Evolutionary conservation across 2,888 invertebrate genomes (phyloP), one percentile per base, ranked within the genome.

Genomic region (Heliothis peltigera): DNA sequence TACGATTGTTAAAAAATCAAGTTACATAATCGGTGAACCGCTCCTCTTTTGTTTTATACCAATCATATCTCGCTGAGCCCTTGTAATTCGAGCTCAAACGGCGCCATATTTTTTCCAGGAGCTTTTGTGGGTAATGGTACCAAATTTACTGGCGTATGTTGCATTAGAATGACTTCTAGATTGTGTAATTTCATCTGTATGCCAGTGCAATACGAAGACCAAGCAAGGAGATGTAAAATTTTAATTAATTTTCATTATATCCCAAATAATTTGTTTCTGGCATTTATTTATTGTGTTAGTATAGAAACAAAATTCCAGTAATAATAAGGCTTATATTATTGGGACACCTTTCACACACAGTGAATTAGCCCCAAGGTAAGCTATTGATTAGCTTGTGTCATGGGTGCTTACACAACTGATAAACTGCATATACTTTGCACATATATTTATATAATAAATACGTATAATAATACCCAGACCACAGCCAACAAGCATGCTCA

Each of bases 51-150:
- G 2, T 64, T 76, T 85, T 85, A 70, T 55, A 70, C 88, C 87
- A 76, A 64, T 70, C 82, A 82, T 86, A 88, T 87, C 85, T 83
- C 84, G 73, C 83, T 86, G 84, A 90, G 89, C 91, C 88, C 87
- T 89, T 92, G 90, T 92, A 92, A 93, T 90, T 88, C 87, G 88
- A 90, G 90, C 91, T 91, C 89, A 91, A 92, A 92, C 90, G 88
- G 86, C 85, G 87, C 91, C 93, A 92, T 93, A 93, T 93, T 93
- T 93, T 92, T 93, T 91, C 88, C 86, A 83, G 85, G 82, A 90
- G 90, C 92, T 90, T 92, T 91, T 90, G 90, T 84, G 89, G 89
- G 86, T 87, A 88, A 89, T 86, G 85, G 85, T 85, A 90, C 85
- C 91, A 90, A 91, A 92, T 91, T 92, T 80, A 84, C 85, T 82